Evolutionary conservation across 2,888 invertebrate genomes (phyloP), one percentile per base, ranked within the genome.

Genomic region (Meiosimyza decipiens): DNA sequence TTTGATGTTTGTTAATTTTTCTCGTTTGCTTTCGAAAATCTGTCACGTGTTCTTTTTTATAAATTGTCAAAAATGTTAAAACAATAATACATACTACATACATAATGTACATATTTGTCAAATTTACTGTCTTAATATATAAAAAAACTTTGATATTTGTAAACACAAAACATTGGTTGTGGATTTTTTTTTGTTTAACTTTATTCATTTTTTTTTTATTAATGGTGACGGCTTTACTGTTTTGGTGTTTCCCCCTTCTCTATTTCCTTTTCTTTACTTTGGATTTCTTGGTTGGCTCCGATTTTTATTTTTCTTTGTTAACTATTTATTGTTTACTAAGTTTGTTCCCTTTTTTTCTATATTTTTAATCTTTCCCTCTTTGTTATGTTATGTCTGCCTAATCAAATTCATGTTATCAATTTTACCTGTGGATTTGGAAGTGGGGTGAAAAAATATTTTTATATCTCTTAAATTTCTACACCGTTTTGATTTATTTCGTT

Each of bases 81-180:
- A 67, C 54, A 50, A 15, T 11, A 47, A 52, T 66, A 47, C 33
- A 60, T 66, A 65, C 60, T 73, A 72, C 75, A 75, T 77, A 77
- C 74, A 75, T 77, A 69, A 72, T 77, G 76, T 77, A 77, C 75
- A 75, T 77, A 69, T 69, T 51, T 69, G 33, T 69, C 15, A 69
- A 62, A 62, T 69, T 59, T 40, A 5, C 33, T 28, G 47, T 18
- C 18, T 63, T 64, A 18, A 64, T 40, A 40, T 40, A 40, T 51
- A 64, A 12, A 22, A 50, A 50, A 40, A 64, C 68, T 33, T 71
- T 70, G 18, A 16, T 68, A 68, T 71, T 64, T 65, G 47, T 51
- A 18, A 67, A 67, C 62, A 67, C 67, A 72, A 75, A 59, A 63
- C 65, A 71, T 73, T 73, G 78, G 78, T 78, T 76, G 78, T 72